phyloP scores from a whole-genome alignment of 1,140 invertebrate species.

The Camponotus vicinus region DNA sequence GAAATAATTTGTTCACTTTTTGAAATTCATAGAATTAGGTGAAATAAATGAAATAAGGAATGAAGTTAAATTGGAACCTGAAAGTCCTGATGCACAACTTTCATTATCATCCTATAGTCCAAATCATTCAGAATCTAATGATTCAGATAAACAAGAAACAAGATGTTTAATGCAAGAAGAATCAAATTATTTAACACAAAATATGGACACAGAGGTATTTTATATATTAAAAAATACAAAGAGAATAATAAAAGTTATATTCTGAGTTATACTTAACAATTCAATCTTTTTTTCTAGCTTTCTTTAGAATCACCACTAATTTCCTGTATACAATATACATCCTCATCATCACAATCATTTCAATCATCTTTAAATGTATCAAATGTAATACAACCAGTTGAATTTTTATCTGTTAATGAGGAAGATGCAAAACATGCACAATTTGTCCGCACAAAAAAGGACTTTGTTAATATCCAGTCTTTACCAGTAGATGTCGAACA shows the following conservation, averaged over 20 bases:
- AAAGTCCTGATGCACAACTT: conserved; percentile 70
- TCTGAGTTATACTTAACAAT: background rate
- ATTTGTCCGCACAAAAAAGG: conserved; percentile 70
- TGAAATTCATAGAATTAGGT: conserved; percentile 18
- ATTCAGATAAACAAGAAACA: conserved; percentile 72
- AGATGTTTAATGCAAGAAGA: conserved; percentile 3
- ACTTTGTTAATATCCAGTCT: conserved; percentile 75
- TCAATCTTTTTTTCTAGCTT: conserved; percentile 69
- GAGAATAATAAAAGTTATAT: background rate
- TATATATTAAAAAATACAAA: background rate
- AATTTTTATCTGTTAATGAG: conserved; percentile 69
- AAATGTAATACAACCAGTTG: conserved; percentile 68
- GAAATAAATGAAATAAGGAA: conserved; percentile 25
- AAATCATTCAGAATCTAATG: conserved; percentile 78
- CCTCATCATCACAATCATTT: conserved; percentile 75
- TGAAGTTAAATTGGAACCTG: conserved; percentile 76
- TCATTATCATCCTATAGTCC: conserved; percentile 75
- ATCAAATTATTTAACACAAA: conserved; percentile 1
- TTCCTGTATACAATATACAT: conserved; percentile 79
- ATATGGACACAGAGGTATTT: conserved; percentile 32
- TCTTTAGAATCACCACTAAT: conserved; percentile 81
- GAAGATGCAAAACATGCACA: conserved; percentile 64
- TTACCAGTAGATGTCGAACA: conserved; percentile 51
- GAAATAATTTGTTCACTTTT: background rate
- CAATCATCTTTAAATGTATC: conserved; percentile 62